Evolutionary conservation across 1,140 invertebrate species (phyloP).

Genomic region (Oscheius sp.): DNA sequence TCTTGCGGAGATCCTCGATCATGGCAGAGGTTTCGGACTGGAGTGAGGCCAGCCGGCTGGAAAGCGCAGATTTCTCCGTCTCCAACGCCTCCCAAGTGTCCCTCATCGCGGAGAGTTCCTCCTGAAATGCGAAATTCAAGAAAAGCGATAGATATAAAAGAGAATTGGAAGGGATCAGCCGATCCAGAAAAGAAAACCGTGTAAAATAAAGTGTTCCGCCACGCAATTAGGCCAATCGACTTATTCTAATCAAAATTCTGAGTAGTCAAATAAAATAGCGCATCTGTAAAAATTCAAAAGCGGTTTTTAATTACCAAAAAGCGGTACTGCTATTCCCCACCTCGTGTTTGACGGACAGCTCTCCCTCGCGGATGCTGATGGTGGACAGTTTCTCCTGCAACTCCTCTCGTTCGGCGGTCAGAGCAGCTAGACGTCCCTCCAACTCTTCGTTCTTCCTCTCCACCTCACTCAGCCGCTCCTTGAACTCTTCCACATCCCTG

Average conservation of each 20-base stretch:
- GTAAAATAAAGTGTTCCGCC: no score
- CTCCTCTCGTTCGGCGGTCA: not conserved
- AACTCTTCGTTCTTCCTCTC: not conserved
- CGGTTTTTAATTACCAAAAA: no score
- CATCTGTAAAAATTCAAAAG: not conserved
- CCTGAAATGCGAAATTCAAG: not conserved
- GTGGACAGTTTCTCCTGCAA: not conserved
- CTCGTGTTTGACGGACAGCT: no score
- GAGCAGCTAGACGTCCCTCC: not conserved
- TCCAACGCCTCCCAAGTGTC: not conserved
- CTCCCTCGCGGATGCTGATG: no score
- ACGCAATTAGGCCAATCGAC: no score
- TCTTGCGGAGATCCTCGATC: constrained; percentile 3
- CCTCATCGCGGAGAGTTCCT: not conserved
- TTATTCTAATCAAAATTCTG: no score
- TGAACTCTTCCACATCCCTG: constrained; percentile 3
- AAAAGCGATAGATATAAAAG: no score
- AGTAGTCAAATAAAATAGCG: not conserved
- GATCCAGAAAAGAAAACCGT: no score
- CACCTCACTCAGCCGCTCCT: not conserved
- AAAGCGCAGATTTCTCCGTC: not conserved
- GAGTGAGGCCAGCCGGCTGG: not conserved
- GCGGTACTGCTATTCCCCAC: no score
- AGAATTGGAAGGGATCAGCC: no score
- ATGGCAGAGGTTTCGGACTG: not conserved